Conservation (phyloP, 2,797 vertebrate genomes). For the Apogon talboti region DNA sequence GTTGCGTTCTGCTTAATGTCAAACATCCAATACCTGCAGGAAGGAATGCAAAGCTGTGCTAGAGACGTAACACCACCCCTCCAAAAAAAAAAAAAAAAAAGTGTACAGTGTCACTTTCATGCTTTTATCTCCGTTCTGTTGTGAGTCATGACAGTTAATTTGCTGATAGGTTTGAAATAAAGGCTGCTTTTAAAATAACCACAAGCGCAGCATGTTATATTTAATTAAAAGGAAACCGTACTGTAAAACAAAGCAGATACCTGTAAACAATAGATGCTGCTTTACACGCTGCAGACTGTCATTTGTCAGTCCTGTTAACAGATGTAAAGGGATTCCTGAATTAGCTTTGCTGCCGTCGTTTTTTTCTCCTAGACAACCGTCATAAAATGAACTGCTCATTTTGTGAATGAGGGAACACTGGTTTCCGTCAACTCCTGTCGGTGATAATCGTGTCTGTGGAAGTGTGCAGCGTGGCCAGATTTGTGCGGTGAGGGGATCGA, state of each 20-base stretch:
- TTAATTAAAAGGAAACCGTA: neutral
- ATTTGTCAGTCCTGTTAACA: neutral
- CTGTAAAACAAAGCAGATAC: neutral
- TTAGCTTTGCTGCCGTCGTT: neutral
- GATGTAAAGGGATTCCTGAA: neutral
- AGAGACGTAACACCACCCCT: constrained; percentile 1
- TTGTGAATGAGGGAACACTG: constrained; percentile 25
- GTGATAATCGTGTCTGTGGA: constrained; percentile 32
- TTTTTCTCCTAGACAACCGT: constrained; percentile 12
- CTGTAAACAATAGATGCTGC: neutral
- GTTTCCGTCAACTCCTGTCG: constrained; percentile 22
- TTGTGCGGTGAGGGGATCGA: constrained; percentile 18
- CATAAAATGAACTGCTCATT: constrained; percentile 27
- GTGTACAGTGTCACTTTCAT: neutral
- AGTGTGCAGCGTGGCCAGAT: constrained; percentile 19
- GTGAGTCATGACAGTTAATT: constrained; percentile 11
- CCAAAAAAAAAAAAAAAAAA: constrained; percentile 3
- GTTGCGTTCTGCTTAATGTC: constrained; percentile 5
- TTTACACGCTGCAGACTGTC: neutral
- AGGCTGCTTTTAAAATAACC: constrained; percentile 8
- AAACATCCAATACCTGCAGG: constrained; percentile 7
- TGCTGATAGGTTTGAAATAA: constrained; percentile 11
- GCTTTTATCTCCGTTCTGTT: neutral
- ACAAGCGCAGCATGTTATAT: neutral
- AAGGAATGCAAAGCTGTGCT: neutral